These are phyloP conservation scores for Stenurella melanura DNA, from an alignment of 2,888 invertebrate species.

Conservation along the genomic window DNA sequence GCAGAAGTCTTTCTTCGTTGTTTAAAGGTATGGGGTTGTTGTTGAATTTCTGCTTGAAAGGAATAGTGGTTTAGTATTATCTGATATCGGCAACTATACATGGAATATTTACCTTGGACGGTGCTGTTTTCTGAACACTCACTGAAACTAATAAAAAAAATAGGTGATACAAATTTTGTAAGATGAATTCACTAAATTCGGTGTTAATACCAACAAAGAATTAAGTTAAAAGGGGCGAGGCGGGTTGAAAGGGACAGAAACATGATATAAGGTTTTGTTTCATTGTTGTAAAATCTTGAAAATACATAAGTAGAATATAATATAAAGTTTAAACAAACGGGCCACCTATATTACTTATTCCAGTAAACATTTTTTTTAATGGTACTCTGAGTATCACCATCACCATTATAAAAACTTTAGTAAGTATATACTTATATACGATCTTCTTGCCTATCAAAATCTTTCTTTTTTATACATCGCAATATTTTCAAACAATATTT, in stretches of 20 bases:
- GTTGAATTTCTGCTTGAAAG: conserved; percentile 36
- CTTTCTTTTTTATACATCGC: too few relatives aligned
- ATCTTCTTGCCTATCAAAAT: too few relatives aligned
- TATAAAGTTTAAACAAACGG: too few relatives aligned
- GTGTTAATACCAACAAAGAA: not conserved
- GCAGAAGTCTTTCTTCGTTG: conserved; percentile 35
- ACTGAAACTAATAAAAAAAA: conserved; percentile 31
- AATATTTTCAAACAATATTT: too few relatives aligned
- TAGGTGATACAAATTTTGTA: not conserved
- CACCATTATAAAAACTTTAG: too few relatives aligned
- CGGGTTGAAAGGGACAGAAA: too few relatives aligned
- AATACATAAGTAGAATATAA: too few relatives aligned
- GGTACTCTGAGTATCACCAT: too few relatives aligned
- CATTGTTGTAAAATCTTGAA: not conserved
- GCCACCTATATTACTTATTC: too few relatives aligned
- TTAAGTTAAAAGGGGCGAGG: not conserved
- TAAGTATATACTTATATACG: too few relatives aligned
- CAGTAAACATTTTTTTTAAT: too few relatives aligned
- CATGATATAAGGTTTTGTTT: not conserved
- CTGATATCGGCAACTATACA: not conserved
- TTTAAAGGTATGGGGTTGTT: conserved; percentile 38
- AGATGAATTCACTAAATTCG: not conserved
- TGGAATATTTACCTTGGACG: conserved; percentile 28
- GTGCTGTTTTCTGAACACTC: conserved; percentile 10
- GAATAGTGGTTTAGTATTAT: not conserved